Conservation (phyloP, 2,888 invertebrate species). For the Alcis repandata region DNA sequence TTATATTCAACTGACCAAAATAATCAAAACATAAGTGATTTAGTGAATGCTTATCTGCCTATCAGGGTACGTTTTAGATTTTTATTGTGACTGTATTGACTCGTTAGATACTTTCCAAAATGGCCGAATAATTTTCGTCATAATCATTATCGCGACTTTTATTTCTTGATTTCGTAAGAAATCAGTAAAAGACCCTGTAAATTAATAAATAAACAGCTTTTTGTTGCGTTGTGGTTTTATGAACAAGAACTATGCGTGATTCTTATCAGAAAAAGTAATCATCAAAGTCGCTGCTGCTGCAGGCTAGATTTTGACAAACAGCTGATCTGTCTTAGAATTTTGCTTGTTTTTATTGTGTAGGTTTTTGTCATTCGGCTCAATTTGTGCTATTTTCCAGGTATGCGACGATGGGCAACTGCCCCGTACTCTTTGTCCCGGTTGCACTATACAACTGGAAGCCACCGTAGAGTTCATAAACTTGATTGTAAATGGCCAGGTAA, state of each 20-base stretch:
- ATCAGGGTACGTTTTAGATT: conserved; percentile 87
- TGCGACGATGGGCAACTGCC: conserved; percentile 90
- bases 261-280: not conserved
- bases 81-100: conserved; percentile 81
- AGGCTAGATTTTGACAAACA: conserved; percentile 13
- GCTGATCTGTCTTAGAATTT: conserved; percentile 12
- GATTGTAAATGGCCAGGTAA: conserved; percentile 89
- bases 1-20: conserved; percentile 87
- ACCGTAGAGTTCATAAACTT: conserved; percentile 91
- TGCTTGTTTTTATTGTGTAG: not conserved
- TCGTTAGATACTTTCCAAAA: conserved; percentile 61
- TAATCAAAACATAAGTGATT: conserved; percentile 87
- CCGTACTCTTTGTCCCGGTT: conserved; percentile 91
- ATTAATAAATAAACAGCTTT: not conserved
- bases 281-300: not conserved
- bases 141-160: conserved; percentile 67
- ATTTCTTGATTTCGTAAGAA: not conserved
- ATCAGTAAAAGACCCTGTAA: not conserved
- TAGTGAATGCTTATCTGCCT: conserved; percentile 91
- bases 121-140: conserved; percentile 62
- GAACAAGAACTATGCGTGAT: not conserved
- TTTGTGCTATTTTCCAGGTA: conserved; percentile 80
- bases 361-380: not conserved
- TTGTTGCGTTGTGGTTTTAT: not conserved
- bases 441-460: conserved; percentile 91